Evolutionary conservation across 2,113 vertebrate species (phyloP).

Genomic region (Leptosomus discolor): DNA sequence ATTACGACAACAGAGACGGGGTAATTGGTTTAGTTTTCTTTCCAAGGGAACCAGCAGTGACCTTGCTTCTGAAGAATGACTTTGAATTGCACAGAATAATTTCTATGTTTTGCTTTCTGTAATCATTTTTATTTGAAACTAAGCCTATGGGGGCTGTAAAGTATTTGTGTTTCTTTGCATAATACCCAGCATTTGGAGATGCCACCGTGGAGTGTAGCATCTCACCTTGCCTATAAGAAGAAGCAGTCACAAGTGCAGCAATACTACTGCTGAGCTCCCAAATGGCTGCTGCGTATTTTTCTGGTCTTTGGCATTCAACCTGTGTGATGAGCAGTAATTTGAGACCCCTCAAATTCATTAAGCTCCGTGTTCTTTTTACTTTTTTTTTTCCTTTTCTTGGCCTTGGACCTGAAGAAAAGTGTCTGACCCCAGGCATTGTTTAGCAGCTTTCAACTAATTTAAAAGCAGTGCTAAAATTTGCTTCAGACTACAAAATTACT

Average conservation of each 20-base stretch:
- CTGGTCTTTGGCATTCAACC: neutral
- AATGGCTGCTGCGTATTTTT: neutral
- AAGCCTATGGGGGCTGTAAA: neutral
- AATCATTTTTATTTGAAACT: neutral
- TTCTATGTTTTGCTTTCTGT: neutral
- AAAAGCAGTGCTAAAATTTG: neutral
- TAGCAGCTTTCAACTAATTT: neutral
- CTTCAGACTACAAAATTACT: neutral
- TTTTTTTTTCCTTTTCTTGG: neutral
- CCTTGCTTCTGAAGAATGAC: neutral
- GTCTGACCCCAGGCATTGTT: accelerated
- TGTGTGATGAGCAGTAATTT: neutral
- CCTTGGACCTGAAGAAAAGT: neutral
- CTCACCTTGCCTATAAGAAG: neutral
- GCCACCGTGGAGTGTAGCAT: neutral
- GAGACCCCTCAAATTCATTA: neutral
- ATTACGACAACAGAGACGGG: neutral
- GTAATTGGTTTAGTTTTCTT: neutral
- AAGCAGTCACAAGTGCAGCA: neutral
- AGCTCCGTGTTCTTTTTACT: neutral
- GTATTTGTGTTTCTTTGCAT: neutral
- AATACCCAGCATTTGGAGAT: neutral
- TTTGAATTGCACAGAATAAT: neutral
- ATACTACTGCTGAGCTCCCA: neutral
- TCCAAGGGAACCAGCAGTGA: neutral